Base-by-base conservation (phyloP, 2,797 vertebrate species). In the Gobionotothen gibberifrons region DNA sequence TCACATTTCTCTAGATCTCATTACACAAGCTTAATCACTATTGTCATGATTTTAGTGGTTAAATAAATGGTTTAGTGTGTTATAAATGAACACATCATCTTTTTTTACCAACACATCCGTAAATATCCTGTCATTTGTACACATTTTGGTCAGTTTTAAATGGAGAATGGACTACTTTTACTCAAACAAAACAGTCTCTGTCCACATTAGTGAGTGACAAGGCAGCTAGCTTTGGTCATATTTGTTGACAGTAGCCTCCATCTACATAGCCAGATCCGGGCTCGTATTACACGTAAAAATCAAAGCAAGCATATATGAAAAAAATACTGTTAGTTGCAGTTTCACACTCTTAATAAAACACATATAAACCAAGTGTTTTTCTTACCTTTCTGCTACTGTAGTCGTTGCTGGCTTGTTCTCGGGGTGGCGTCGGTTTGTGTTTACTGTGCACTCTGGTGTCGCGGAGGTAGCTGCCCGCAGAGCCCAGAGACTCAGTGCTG, bases 311-410 rank as follows among this genome's bases (percentile, higher is more conserved):
- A 16, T 22, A 14, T 10, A 2, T 0, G 0, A 26, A 10, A 2
- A 61, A 43, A 39, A 1, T 21, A 0, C 8, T 0, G 6, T 13
- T 6, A 36, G 7, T 2, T 16, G 1, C 2, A 14, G 6, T 1
- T 15, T 57, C 0, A 29, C 42, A 9, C 0, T 6, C 1, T 0
- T 0, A 2, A 1, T 0, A 39, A 59, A 36, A 46, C 0, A 21
- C 9, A 5, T 0, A 3, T 1, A 42, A 5, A 14, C 0, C 0
- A 8, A 8, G 9, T 2, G 3, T 1, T 15, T 2, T 32, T 56
- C 79, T 69, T 66, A 89, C 90, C 85, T 85, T 66, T 48, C 9
- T 7, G 61, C 21, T 57, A 58, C 11, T 60, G 40, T 11, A n/a
- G 3, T 6, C 5, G 44, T 19, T 17, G 11, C 22, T 42, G 15